Base-by-base conservation (phyloP, 2,888 invertebrate species). In the Archips xylosteana region DNA sequence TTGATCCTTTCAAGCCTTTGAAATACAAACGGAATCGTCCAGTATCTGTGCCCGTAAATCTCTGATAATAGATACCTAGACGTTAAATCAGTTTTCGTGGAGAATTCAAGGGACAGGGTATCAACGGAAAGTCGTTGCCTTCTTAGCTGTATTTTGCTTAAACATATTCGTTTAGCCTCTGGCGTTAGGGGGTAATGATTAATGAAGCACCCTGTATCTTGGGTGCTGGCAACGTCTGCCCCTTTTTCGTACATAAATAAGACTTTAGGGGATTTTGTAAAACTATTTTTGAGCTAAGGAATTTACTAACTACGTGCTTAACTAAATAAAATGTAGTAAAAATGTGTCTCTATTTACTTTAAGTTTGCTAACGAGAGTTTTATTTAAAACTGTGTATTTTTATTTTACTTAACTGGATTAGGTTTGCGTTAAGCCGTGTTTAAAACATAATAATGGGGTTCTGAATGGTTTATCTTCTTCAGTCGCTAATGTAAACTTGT, bases 181-280 rank as follows among this genome's bases (percentile, higher is more conserved):
- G 84, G 88, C 86, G 86, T 90, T 90, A 88, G 82, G 83, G 88
- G 89, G 87, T 81, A 87, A 89, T 94, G 93, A 94, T 92, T 92
- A 91, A 94, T 93, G 92, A 88, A 90, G 79, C 88, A 81, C 84
- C 83, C 82, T 87, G 82, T 74, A 68, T 82, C 83, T 83, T 80
- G 82, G 81, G 82, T 81, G 81, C 78, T 77, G 81, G 81, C 81
- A 77, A 72, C 81, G 82, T 82, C 85, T 82, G 81, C 83, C 86
- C 85, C 86, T 84, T 84, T 85, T 82, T 85, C 80, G 82, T 85
- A 81, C 83, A 85, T 89, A 89, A 89, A 91, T 91, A 90, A 89
- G 74, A 74, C 74, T 74, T 74, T 64, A 70, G 69, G 59, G 74
- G 74, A 57, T 70, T 69, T 70, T 54, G 74, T 74, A 70, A 60